Percentiles rank a stretch among this genome's conserved stretches.
These are phyloP conservation scores for Pelobates cultripes DNA, from an alignment of 2,797 vertebrate species.

Conservation along the genomic window DNA sequence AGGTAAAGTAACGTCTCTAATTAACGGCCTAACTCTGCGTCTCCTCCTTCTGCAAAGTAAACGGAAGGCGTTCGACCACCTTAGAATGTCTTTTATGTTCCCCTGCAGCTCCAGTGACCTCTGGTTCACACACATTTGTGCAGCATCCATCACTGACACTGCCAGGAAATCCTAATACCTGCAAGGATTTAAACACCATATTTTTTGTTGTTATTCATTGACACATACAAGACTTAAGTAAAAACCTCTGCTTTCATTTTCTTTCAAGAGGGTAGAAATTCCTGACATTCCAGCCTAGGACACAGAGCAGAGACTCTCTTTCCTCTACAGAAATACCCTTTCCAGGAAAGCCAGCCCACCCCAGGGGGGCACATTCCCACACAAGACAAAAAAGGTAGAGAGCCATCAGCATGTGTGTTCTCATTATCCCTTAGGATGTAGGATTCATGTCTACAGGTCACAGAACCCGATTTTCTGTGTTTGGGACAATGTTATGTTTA, in stretches of 20 bases:
- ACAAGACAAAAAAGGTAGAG: conserved; percentile 29
- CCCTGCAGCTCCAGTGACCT: conserved; percentile 4
- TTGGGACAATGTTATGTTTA: too few relatives aligned
- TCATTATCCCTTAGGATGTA: conserved; percentile 1
- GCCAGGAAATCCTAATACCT: conserved; percentile 42
- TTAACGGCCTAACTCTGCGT: too few relatives aligned
- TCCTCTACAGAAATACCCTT: conserved; percentile 19
- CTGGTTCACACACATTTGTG: not conserved
- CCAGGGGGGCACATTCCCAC: conserved; percentile 17
- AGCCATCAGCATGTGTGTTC: conserved; percentile 19
- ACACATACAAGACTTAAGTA: conserved; percentile 18
- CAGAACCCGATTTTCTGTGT: too few relatives aligned
- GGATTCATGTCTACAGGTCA: too few relatives aligned
- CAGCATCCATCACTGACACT: conserved; percentile 8
- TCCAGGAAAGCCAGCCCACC: conserved; percentile 31
- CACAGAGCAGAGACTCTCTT: conserved; percentile 8
- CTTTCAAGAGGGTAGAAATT: conserved; percentile 30
- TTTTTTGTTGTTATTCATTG: conserved; percentile 19
- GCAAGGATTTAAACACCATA: not conserved
- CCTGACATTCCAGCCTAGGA: not conserved
- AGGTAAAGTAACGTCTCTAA: too few relatives aligned
- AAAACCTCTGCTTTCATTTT: conserved; percentile 8
- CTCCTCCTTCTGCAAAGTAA: too few relatives aligned
- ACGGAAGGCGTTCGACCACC: not conserved
- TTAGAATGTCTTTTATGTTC: not conserved